Evolutionary conservation across 2,797 vertebrate genomes (phyloP), one percentile per base, ranked within the genome.

Genomic region (Hippoglossus hippoglossus): DNA sequence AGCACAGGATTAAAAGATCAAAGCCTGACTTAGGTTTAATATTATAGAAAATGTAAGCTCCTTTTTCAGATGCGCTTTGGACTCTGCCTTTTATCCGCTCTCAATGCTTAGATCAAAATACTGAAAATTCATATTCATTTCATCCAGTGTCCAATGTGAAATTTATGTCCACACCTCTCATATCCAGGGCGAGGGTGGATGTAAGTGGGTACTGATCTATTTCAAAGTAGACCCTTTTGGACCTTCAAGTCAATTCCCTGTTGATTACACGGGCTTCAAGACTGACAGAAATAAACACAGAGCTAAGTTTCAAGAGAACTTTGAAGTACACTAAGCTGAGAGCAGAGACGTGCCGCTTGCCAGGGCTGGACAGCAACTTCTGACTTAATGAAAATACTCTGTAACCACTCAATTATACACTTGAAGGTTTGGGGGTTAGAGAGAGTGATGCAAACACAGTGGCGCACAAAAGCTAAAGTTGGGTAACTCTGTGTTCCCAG

Each of bases 1-100:
- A 96, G 96, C 92, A 92, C 92, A 85, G 96, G 96, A 99, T 98
- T 97, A 98, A 96, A 96, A 97, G 97, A 99, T 98, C 96, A 98
- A 98, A 99, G 96, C 94, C 91, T 87, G 96, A 95, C 96, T 95
- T 94, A 94, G 86, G 95, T 95, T 95, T 95, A 95, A 95, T 93
- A 92, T 95, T 95, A 96, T 95, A 96, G 95, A 95, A 93, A 94
- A 94, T 92, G 92, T 96, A 95, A 95, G 94, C 96, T 93, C 93
- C 94, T 92, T 94, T 95, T 94, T 86, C 85, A 94, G 94, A 93
- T 88, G 89, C 91, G 91, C 91, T 90, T 89, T 90, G 87, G 87
- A 91, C 89, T 80, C 64, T 46, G 86, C 85, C 87, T 91, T 93
- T 93, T 90, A 94, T 91, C 91, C 77, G 36, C 78, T 84, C 83